Evolutionary conservation across 2,113 vertebrate species (phyloP).

Genomic region (Actenoides hombroni): DNA sequence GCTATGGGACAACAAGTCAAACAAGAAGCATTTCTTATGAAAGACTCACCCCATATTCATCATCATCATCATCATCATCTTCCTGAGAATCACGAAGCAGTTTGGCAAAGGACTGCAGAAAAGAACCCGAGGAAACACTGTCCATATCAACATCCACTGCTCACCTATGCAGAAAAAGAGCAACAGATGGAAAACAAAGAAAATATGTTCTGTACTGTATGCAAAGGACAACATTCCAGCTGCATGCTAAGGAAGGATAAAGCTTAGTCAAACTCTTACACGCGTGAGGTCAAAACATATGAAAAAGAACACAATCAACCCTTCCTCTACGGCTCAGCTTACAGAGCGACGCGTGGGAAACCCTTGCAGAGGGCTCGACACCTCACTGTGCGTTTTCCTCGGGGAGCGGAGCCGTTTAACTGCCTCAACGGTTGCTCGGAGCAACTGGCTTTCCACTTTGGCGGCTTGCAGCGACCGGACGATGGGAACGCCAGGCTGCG

Average conservation of each 20-base stretch:
- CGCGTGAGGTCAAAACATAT: rapidly evolving
- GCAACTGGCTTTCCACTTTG: too few species aligned
- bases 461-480: too few species aligned
- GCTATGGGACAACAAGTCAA: background rate
- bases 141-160: slow-evolving; percentile 47
- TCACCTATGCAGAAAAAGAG: background rate
- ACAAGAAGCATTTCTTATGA: background rate
- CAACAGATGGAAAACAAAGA: background rate
- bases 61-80: slow-evolving; percentile 45
- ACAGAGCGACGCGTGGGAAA: too few species aligned
- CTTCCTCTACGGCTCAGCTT: too few species aligned
- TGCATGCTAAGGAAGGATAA: background rate
- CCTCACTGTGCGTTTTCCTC: background rate
- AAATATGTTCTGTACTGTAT: background rate
- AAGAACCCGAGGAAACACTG: slow-evolving; percentile 54
- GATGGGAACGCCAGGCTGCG: background rate
- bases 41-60: slow-evolving; percentile 15
- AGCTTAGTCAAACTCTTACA: background rate
- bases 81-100: slow-evolving; percentile 70
- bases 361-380: too few species aligned
- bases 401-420: too few species aligned
- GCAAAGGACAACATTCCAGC: background rate
- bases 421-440: too few species aligned
- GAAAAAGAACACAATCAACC: rapidly evolving
- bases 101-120: slow-evolving; percentile 77